phyloP scores from a whole-genome alignment of 2,888 invertebrate genomes.

The Lampropteryx suffumata region DNA sequence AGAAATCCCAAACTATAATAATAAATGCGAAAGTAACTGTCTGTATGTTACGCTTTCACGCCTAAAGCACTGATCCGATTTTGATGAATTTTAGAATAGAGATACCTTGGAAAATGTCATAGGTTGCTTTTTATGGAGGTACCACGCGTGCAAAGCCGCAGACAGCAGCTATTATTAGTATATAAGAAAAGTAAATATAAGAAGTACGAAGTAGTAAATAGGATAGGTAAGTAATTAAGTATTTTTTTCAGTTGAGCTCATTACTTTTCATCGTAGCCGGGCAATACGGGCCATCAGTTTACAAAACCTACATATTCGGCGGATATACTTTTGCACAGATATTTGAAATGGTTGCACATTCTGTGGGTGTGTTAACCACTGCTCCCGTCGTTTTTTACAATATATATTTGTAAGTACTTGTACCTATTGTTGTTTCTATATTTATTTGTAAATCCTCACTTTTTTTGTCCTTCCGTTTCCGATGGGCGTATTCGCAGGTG shows the following conservation, averaged over 20 bases:
- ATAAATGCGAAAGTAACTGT: too few species aligned
- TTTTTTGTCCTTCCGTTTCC: constrained; percentile 7
- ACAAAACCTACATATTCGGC: constrained; percentile 87
- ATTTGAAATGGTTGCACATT: constrained; percentile 91
- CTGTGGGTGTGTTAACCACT: constrained; percentile 90
- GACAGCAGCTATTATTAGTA: too few species aligned
- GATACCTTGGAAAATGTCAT: too few species aligned
- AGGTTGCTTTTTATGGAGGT: too few species aligned
- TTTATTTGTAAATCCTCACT: too few species aligned
- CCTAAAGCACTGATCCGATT: too few species aligned
- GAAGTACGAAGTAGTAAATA: not conserved
- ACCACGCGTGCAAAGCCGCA: too few species aligned
- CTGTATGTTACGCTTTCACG: too few species aligned
- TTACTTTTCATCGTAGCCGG: constrained; percentile 74
- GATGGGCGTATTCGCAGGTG: constrained; percentile 10
- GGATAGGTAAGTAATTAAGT: too few species aligned
- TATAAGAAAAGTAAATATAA: too few species aligned
- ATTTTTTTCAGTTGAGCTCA: constrained; percentile 59
- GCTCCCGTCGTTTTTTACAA: constrained; percentile 95
- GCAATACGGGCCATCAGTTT: constrained; percentile 88
- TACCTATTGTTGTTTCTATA: not conserved
- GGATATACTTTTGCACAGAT: constrained; percentile 87
- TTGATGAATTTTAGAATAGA: too few species aligned
- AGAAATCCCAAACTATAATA: too few species aligned
- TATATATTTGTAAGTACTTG: constrained; percentile 88